Percentiles rank a stretch among this genome's conserved stretches.
These are phyloP conservation scores for Lymantria monacha DNA, from an alignment of 2,888 invertebrate species.

Conservation along the genomic window DNA sequence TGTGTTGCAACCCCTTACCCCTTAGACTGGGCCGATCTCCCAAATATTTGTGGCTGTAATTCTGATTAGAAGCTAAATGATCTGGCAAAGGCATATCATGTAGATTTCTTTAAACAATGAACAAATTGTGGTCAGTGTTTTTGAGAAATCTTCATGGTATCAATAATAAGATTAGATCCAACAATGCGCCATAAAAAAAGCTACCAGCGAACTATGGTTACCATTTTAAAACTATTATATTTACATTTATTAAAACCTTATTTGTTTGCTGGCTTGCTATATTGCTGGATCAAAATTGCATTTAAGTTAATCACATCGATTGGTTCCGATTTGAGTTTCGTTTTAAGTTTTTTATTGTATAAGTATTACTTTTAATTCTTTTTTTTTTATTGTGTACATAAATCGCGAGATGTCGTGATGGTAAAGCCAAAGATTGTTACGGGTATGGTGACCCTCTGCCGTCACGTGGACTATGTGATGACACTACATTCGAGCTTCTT, in stretches of 20 bases:
- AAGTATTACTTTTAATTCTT: slow-evolving; percentile 50
- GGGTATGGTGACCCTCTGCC: slow-evolving; percentile 83
- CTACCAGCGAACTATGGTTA: slow-evolving; percentile 23
- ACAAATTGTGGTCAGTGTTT: slow-evolving; percentile 7
- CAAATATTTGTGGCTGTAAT: slow-evolving; percentile 46
- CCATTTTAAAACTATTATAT: slow-evolving; percentile 12
- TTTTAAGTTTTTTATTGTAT: slow-evolving; percentile 43
- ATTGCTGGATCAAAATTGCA: slow-evolving; percentile 54
- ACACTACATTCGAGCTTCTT: slow-evolving; percentile 44
- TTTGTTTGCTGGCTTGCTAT: slow-evolving; percentile 31
- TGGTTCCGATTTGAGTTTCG: slow-evolving; percentile 56
- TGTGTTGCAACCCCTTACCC: slow-evolving; percentile 66
- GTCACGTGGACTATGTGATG: slow-evolving; percentile 69
- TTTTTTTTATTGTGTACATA: slow-evolving; percentile 55
- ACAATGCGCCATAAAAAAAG: slow-evolving; percentile 33
- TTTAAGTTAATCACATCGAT: slow-evolving; percentile 46
- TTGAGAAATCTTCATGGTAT: slow-evolving; percentile 21
- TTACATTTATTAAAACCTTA: slow-evolving; percentile 20
- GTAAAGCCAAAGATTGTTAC: slow-evolving; percentile 83
- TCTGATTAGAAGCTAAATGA: slow-evolving; percentile 36
- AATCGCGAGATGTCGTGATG: slow-evolving; percentile 81
- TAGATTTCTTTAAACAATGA: slow-evolving; percentile 16
- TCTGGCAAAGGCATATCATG: slow-evolving; percentile 29
- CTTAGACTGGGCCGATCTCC: slow-evolving; percentile 64
- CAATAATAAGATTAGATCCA: slow-evolving; percentile 32